A percentile compares a stretch with the other conserved stretches of the same genome.
These are phyloP conservation scores for Cairina moschata DNA, from an alignment of 2,113 vertebrate genomes.

Conservation along the genomic window DNA sequence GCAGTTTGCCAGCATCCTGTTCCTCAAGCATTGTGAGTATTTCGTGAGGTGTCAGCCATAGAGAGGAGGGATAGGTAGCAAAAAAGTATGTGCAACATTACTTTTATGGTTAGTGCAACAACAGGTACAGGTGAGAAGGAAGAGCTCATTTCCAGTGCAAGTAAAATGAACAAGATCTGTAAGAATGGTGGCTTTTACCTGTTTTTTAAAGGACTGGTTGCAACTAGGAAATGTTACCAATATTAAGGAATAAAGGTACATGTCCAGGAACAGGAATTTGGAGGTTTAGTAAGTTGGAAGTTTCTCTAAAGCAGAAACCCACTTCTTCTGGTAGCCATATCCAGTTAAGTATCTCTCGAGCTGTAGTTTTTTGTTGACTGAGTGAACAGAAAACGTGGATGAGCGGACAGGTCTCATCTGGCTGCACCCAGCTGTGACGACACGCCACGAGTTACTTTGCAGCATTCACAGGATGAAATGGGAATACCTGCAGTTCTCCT, in stretches of 20 bases:
- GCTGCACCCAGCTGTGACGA: not conserved
- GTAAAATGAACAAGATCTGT: not conserved
- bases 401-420: not conserved
- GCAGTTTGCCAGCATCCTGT: not conserved
- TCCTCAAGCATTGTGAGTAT: not conserved
- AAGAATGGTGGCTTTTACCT: not conserved
- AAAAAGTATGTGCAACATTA: not conserved
- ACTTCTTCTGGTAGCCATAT: not conserved
- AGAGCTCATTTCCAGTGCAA: not conserved
- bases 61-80: not conserved
- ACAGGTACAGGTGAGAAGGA: not conserved
- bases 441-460: not conserved
- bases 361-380: not conserved
- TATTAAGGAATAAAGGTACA: not conserved
- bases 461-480: not conserved
- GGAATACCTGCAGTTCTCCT: not conserved
- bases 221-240: not conserved
- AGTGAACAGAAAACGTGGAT: not conserved
- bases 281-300: not conserved
- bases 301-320: not conserved
- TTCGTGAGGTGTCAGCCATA: not conserved
- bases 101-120: not conserved
- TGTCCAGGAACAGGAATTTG: not conserved
- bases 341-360: not conserved
- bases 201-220: not conserved